These are phyloP conservation scores for Frankliniella fusca DNA, from an alignment of 2,888 invertebrate species.

Conservation along the genomic window DNA sequence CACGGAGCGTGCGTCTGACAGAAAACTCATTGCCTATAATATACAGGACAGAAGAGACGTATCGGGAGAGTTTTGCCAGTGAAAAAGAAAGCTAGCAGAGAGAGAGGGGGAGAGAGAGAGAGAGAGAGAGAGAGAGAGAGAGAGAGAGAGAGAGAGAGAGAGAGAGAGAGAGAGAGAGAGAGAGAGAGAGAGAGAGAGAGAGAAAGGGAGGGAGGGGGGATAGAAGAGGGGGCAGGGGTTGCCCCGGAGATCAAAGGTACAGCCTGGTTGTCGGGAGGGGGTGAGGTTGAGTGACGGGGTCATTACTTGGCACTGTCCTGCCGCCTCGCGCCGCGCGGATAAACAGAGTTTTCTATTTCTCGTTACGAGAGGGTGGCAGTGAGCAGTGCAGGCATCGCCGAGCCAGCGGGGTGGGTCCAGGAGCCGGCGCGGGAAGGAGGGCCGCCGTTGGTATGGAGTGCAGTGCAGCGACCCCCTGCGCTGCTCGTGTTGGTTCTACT, in stretches of 20 bases:
- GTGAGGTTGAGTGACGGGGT: background rate
- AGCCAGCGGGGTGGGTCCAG: too few species aligned
- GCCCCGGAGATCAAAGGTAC: background rate
- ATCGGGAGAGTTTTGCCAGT: background rate
- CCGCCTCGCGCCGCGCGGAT: background rate
- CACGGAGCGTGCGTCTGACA: slow-evolving; percentile 9
- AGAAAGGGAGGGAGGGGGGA: background rate
- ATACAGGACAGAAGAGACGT: slow-evolving; percentile 24
- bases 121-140: background rate
- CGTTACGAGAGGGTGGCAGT: too few species aligned
- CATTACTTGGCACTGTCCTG: background rate
- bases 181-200: background rate
- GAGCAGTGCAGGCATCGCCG: too few species aligned
- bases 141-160: background rate
- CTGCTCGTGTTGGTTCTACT: too few species aligned
- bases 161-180: background rate
- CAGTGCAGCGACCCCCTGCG: too few species aligned
- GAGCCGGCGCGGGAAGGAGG: too few species aligned
- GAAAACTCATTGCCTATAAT: slow-evolving; percentile 25
- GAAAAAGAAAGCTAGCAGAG: background rate
- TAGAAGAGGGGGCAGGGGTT: background rate
- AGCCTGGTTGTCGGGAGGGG: background rate
- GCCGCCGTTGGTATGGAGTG: too few species aligned
- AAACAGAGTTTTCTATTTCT: too few species aligned
- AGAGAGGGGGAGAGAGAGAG: background rate